phyloP scores from a whole-genome alignment of 2,113 vertebrate species.

The Halichoerus grypus region DNA sequence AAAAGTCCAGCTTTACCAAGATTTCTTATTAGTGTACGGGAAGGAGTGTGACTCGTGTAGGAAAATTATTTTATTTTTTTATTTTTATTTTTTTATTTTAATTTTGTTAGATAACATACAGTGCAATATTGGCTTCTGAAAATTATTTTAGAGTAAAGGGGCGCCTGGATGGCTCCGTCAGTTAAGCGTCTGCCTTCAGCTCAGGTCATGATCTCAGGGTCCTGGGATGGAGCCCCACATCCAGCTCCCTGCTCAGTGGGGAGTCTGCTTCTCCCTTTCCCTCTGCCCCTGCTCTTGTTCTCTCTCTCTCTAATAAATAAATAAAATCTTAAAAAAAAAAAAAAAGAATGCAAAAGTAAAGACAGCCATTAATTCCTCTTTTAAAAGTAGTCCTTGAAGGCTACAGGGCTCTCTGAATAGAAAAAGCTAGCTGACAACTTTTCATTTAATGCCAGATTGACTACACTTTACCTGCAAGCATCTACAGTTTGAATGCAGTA shows the following conservation, averaged over 20 bases:
- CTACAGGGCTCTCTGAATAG: background rate
- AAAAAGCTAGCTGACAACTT: background rate
- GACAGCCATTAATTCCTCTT: background rate
- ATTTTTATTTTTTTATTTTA: too few species aligned
- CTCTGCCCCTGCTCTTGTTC: background rate
- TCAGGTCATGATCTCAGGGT: background rate
- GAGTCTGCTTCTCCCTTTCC: background rate
- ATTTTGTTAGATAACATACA: too few species aligned
- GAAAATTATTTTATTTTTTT: background rate
- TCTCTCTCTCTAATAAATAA: background rate
- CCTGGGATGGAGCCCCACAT: background rate
- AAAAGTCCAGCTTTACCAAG: background rate
- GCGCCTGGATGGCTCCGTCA: background rate
- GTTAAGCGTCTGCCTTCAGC: background rate
- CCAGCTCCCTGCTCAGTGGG: background rate
- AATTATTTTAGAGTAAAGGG: conserved; percentile 14
- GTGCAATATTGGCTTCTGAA: background rate
- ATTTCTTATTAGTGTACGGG: background rate
- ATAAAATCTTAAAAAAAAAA: background rate
- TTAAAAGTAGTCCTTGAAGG: conserved; percentile 9
- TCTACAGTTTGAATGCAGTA: background rate
- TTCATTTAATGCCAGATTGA: background rate
- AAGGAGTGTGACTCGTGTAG: background rate
- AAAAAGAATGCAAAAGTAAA: background rate
- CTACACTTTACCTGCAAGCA: background rate